Base-by-base conservation (phyloP, 64 coral and sea anemone genomes). In the Stichodactyla helianthus region DNA sequence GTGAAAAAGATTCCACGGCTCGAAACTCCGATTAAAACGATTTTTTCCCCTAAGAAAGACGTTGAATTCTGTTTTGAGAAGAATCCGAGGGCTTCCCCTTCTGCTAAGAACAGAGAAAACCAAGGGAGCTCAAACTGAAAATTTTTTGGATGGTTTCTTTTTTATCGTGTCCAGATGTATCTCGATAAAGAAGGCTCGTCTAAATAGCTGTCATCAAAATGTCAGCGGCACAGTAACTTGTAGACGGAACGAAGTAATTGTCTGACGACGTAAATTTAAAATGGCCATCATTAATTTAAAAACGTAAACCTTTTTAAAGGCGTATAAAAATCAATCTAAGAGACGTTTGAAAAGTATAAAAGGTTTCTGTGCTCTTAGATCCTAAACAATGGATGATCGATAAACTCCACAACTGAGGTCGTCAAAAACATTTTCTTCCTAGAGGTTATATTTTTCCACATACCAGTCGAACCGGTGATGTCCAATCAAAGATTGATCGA, bases 251-350 rank as follows among this genome's bases (percentile, higher is more conserved):
- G 23, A 70, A 70, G 68, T 74, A 74, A 74, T 74, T 74, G 68
- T 74, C 68, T 74, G 68, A 74, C 68, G 68, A 74, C 68, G 25
- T 74, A 74, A 27, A 20, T 65, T 22, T 65, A 65, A 74, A 74
- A 74, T 74, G 68, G 1, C 12, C 4, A 15, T 44, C 55, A 11
- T 15, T 23, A 10, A 31, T 31, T 74, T 74, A 74, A 74, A 74
- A 13, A 5, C 68, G 8, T 74, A 31, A 23, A 12, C 25, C 25
- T 74, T 74, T 31, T 31, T 12, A 74, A 74, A 31, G 68, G 23
- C 26, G 27, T 74, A 35, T 13, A 74, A 74, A 11, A 31, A 11
- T 74, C 10, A 74, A 28, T 74, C 7, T 74, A 26, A 31, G 68
- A 5, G 25, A 10, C n/a, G 26, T 74, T 74, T 35, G 25, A 74